Conservation (phyloP, 2,797 vertebrate species). For the Paedocypris micromegethes region DNA sequence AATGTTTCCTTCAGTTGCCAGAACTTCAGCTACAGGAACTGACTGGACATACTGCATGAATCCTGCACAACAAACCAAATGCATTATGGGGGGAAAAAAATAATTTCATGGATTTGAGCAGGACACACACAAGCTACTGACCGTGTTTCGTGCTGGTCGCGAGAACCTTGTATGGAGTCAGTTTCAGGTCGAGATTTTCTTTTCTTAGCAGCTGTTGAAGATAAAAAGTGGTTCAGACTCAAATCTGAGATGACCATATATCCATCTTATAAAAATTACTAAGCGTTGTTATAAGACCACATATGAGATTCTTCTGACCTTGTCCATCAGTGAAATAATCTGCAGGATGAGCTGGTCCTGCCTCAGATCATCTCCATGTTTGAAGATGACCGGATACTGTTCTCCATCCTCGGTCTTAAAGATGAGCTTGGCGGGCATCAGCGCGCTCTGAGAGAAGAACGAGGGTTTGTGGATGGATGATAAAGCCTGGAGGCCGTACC, state of each 20-base stretch:
- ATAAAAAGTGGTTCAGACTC: neutral
- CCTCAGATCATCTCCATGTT: constrained; percentile 92
- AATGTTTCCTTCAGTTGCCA: constrained; percentile 95
- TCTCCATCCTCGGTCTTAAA: constrained; percentile 92
- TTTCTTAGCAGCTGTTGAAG: constrained; percentile 81
- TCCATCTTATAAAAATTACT: too few relatives aligned
- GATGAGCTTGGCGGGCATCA: constrained; percentile 96
- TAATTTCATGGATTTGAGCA: neutral
- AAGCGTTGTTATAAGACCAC: too few relatives aligned
- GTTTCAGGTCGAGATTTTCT: constrained; percentile 94
- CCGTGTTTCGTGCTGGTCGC: constrained; percentile 98
- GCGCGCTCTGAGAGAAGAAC: constrained; percentile 76
- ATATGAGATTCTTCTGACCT: constrained; percentile 62
- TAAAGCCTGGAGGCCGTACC: constrained; percentile 59
- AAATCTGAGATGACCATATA: too few relatives aligned
- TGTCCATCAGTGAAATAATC: constrained; percentile 99
- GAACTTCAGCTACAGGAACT: constrained; percentile 95
- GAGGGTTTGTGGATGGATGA: neutral
- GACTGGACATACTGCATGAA: constrained; percentile 99
- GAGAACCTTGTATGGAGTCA: constrained; percentile 95
- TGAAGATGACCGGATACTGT: constrained; percentile 96
- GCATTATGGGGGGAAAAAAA: neutral
- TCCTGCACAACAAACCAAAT: constrained; percentile 61
- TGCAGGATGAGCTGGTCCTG: constrained; percentile 98
- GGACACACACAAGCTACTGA: constrained; percentile 51